These are phyloP conservation scores for Heteropelma amictum DNA, from an alignment of 2,888 invertebrate genomes.

Conservation along the genomic window DNA sequence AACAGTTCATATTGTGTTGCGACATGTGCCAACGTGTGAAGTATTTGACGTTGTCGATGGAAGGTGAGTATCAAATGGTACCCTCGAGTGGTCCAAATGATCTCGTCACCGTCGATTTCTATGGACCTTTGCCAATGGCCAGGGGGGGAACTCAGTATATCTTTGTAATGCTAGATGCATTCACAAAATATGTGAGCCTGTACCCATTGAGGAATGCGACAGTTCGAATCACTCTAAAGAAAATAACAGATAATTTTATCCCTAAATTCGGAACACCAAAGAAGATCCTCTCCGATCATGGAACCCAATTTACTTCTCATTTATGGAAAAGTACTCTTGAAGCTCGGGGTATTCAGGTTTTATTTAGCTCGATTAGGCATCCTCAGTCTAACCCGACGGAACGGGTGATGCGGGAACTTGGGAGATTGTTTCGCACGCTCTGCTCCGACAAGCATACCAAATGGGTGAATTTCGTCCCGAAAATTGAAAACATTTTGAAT, in stretches of 20 bases:
- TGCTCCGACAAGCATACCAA: background rate
- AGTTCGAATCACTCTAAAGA: slow-evolving; percentile 36
- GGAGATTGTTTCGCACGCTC: background rate
- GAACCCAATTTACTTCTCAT: slow-evolving; percentile 40
- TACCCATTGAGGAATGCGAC: slow-evolving; percentile 58
- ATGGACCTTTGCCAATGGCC: background rate
- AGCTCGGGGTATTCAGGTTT: background rate
- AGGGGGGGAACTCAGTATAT: background rate
- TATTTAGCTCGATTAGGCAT: background rate
- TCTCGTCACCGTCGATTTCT: background rate
- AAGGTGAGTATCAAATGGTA: slow-evolving; percentile 26
- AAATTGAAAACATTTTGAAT: background rate
- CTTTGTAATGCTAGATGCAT: slow-evolving; percentile 9
- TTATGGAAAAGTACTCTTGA: background rate
- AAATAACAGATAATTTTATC: slow-evolving; percentile 1
- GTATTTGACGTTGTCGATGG: background rate
- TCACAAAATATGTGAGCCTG: slow-evolving; percentile 59
- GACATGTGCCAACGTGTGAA: background rate
- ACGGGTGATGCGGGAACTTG: background rate
- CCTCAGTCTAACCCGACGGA: slow-evolving; percentile 4
- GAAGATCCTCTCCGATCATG: slow-evolving; percentile 55
- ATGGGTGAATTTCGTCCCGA: background rate
- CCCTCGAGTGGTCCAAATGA: background rate
- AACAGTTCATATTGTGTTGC: slow-evolving; percentile 15
- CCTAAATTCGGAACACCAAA: slow-evolving; percentile 12